Base-by-base conservation (phyloP, 2,797 vertebrate genomes). In the Anguilla pacifica region DNA sequence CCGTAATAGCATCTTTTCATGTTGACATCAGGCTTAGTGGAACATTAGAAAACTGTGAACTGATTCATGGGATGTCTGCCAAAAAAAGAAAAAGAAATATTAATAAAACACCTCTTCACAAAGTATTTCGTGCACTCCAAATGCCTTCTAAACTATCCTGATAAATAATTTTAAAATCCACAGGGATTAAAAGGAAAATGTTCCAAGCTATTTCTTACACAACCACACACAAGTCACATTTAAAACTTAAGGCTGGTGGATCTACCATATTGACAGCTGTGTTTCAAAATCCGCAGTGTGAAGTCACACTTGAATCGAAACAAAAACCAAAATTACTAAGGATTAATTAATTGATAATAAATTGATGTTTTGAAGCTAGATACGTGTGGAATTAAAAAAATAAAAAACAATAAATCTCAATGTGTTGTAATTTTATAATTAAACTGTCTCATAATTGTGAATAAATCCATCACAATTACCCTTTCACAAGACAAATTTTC, bases 161-260 rank as follows among this genome's bases (percentile, higher is more conserved):
- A 82, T 72, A 88, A 85, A 82, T 88, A 15, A 86, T 82, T 39
- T 81, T 53, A 35, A 51, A 85, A 85, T 85, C 84, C 84, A 70
- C 4, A 39, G 53, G 53, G 39, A 88, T 70, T 49, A 31, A 70
- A 67, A 86, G 31, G 17, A 25, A 85, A 59, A 85, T 39, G 55
- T 22, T n/a, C 70, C 83, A 53, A 67, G 46, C 61, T 64, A 55
- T 72, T 61, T 64, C 53, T 61, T 43, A 85, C 43, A 35, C 64
- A 46, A 85, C 67, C 87, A 84, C 25, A n/a, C n/a, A 51, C 1
- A 19, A 46, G 39, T 84, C 81, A 51, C 49, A 31, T 35, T 19
- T 35, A 57, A 64, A 17, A 55, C 84, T 43, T 25, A 83, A 46
- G 74, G 67, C 49, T 53, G 84, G 85, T 39, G 35, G 84, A 39